Evolutionary conservation across 2,113 vertebrate species (phyloP).

Genomic region (Chelonoidis abingdonii): DNA sequence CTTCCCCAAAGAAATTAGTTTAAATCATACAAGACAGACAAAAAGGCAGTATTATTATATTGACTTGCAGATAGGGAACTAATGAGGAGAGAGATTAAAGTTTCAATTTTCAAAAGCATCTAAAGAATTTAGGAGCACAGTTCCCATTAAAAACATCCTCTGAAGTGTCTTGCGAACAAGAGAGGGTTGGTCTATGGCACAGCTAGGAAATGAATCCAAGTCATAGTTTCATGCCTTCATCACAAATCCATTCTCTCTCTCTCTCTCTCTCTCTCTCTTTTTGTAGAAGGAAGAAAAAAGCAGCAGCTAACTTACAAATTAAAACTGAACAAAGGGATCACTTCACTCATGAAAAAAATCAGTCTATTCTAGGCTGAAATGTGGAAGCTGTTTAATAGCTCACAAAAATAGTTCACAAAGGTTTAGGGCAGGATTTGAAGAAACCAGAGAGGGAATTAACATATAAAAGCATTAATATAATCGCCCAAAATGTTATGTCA

Average conservation of each 20-base stretch:
- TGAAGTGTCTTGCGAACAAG: background rate
- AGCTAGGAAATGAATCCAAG: background rate
- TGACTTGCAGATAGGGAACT: background rate
- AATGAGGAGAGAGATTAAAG: background rate
- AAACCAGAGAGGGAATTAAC: background rate
- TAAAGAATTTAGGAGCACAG: background rate
- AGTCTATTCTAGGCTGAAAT: background rate
- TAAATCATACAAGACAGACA: background rate
- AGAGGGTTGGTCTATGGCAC: rapidly evolving
- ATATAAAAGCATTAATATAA: background rate
- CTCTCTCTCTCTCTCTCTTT: background rate
- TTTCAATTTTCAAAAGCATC: background rate
- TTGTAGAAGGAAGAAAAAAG: background rate
- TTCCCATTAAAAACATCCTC: background rate
- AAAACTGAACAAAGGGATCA: background rate
- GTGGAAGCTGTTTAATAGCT: background rate
- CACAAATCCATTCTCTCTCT: background rate
- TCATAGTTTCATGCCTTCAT: background rate
- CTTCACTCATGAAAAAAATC: background rate
- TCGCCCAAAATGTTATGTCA: background rate
- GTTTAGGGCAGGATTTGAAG: background rate
- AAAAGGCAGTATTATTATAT: rapidly evolving
- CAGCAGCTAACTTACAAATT: background rate
- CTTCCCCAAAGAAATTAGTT: background rate
- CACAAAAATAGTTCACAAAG: background rate